Evolutionary conservation across 2,797 vertebrate species (phyloP).

Genomic region (Gymnoscopelus braueri): DNA sequence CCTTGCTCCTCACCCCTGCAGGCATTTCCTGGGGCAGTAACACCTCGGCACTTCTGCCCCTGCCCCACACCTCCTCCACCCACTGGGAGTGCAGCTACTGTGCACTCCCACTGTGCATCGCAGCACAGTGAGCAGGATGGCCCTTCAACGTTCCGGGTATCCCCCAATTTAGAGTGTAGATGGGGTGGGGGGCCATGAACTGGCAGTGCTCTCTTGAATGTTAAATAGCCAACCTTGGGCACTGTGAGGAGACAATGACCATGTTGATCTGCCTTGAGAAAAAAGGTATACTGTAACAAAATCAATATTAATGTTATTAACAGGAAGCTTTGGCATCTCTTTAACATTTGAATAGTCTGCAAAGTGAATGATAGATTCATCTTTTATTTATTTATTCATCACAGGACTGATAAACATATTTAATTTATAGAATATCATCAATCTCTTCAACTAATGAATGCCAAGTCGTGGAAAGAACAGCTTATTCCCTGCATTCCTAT

Average conservation of each 20-base stretch:
- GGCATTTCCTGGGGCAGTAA: conserved; percentile 62
- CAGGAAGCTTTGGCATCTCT: too few species aligned
- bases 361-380: too few species aligned
- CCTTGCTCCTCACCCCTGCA: conserved; percentile 54
- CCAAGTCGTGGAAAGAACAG: too few species aligned
- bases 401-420: too few species aligned
- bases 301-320: too few species aligned
- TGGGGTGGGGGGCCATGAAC: conserved; percentile 1
- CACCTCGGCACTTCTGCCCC: conserved; percentile 15
- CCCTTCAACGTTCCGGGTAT: neutral
- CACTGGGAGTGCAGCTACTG: neutral
- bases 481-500: too few species aligned
- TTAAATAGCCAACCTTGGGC: conserved; percentile 20
- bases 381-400: too few species aligned
- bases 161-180: neutral
- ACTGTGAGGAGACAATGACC: neutral
- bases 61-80: neutral
- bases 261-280: neutral
- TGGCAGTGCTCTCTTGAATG: conserved; percentile 1
- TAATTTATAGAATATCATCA: too few species aligned
- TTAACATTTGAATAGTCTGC: too few species aligned
- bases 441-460: too few species aligned
- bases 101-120: neutral
- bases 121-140: conserved; percentile 4
- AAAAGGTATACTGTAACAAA: too few species aligned